Base-by-base conservation (phyloP, 2,888 invertebrate species). In the Apoderus coryli region DNA sequence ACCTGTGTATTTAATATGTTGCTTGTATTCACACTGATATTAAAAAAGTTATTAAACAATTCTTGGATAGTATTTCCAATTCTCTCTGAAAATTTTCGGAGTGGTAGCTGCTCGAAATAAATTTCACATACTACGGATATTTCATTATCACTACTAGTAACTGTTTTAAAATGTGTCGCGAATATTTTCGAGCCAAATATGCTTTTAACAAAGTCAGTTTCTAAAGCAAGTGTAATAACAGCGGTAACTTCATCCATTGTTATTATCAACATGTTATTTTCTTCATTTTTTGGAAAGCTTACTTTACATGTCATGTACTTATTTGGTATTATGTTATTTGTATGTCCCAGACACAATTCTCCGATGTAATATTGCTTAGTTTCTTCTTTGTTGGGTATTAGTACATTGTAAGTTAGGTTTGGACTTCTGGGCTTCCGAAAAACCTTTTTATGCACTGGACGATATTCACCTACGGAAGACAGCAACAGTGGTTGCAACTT, bases 311-410 rank as follows among this genome's bases (percentile, higher is more conserved):
- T 38, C 10, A 33, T 31, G 41, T 48, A 52, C 10, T 36, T 31
- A 6, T 39, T 34, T 4, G 56, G 54, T 14, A 52, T 35, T 26
- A 43, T 31, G 37, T 52, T 53, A 32, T 35, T 42, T 15, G 49
- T 50, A 14, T 31, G 39, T 4, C 56, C 55, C 31, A 55, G 31
- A 22, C 39, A 31, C 16, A 54, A 26, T 29, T 47, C 43, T 10
- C 53, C 54, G 24, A 47, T 29, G 35, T 40, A 36, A 36, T 37
- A 45, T 19, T 42, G 25, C 25, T 36, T 42, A 11, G 41, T 35
- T 6, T 32, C 10, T 10, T 45, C 36, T 10, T 30, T 30, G 1
- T 37, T 32, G 10, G 38, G 14, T 22, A 40, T 28, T 14, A 40
- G 16, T 14, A 32, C 33, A 27, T 32, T n/a, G n/a, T n/a, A n/a